Conservation (phyloP, 2,888 invertebrate genomes). For the Drosophila quinaria region DNA sequence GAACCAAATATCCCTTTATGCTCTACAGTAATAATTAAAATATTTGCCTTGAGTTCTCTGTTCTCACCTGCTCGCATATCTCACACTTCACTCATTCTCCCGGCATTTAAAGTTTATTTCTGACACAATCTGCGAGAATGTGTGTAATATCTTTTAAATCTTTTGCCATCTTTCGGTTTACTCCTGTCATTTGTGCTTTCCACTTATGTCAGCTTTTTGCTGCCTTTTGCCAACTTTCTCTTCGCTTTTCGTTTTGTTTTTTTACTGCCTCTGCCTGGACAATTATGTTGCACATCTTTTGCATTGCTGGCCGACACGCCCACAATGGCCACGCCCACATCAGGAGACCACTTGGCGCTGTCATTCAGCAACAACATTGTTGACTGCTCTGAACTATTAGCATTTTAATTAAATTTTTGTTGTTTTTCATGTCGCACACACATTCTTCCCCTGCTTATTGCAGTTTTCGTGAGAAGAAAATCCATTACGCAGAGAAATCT, state of each 20-base stretch:
- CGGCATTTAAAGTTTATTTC: constrained; percentile 8
- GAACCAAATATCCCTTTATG: no score
- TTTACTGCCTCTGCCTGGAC: constrained; percentile 30
- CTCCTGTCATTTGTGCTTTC: constrained; percentile 8
- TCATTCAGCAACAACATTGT: constrained; percentile 74
- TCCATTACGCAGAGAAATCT: constrained; percentile 11
- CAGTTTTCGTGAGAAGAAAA: constrained; percentile 21
- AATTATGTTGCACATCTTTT: constrained; percentile 69
- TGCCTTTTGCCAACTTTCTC: constrained; percentile 9
- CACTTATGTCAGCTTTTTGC: constrained; percentile 29
- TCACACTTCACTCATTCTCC: background rate
- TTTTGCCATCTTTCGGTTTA: constrained; percentile 3
- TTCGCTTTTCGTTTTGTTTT: background rate
- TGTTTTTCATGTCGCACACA: constrained; percentile 49
- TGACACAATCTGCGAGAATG: background rate
- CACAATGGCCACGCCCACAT: constrained; percentile 3
- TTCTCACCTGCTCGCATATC: constrained; percentile 4
- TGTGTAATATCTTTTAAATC: constrained; percentile 24
- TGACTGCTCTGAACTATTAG: constrained; percentile 69
- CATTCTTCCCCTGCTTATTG: constrained; percentile 5
- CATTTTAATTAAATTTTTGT: constrained; percentile 81
- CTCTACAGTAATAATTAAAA: constrained; percentile 32
- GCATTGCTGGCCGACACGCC: constrained; percentile 15
- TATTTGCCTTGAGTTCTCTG: constrained; percentile 22
- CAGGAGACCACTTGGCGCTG: constrained; percentile 41